Evolutionary conservation across 2,888 invertebrate genomes (phyloP).

Genomic region (Esperia sulphurella): DNA sequence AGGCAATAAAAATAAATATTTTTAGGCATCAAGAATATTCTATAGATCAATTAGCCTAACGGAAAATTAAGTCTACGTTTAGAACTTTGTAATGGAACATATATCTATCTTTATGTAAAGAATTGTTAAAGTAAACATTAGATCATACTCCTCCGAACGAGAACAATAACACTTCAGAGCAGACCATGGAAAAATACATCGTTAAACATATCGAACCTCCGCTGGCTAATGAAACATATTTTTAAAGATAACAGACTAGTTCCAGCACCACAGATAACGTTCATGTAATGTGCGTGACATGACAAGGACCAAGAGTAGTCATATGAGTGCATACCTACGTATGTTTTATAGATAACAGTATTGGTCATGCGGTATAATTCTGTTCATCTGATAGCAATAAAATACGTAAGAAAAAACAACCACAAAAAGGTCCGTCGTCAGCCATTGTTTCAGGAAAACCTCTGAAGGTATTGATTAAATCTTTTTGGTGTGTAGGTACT

Average conservation of each 20-base stretch:
- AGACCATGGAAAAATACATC: not conserved
- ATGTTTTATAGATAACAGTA: not conserved
- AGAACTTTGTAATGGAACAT: no score
- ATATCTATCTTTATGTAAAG: conserved; percentile 10
- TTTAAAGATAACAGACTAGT: conserved; percentile 6
- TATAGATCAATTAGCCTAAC: no score
- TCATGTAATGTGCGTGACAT: not conserved
- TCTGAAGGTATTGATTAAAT: conserved; percentile 1
- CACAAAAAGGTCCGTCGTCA: not conserved
- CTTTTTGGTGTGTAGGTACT: not conserved
- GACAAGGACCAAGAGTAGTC: not conserved
- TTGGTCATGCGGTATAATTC: not conserved
- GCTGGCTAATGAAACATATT: not conserved
- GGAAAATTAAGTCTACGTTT: no score
- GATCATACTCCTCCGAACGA: not conserved
- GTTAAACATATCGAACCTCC: not conserved
- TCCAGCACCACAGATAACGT: conserved; percentile 2
- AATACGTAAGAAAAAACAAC: not conserved
- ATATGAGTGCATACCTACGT: not conserved
- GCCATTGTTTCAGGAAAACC: not conserved
- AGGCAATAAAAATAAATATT: no score
- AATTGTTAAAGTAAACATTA: conserved; percentile 3
- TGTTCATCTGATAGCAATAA: not conserved
- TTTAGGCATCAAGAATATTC: no score
- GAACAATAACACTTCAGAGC: not conserved